A percentile compares a stretch with the other conserved stretches of the same genome.
Evolutionary conservation across 2,888 invertebrate species (phyloP).

Genomic region (Thysanoteuthis rhombus): DNA sequence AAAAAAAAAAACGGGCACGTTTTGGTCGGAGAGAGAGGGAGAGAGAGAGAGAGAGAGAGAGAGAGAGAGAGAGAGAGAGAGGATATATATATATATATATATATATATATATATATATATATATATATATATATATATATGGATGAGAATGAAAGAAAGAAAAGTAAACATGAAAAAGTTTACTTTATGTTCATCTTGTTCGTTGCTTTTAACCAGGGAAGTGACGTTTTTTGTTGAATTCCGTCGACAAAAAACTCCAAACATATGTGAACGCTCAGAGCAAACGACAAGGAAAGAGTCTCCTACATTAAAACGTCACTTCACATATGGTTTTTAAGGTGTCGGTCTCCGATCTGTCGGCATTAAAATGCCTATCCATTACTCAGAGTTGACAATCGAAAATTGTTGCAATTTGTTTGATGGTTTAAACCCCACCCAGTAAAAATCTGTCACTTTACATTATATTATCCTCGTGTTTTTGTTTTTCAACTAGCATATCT

Average conservation of each 20-base stretch:
- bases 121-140: background rate
- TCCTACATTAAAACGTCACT: slow-evolving; percentile 12
- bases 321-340: background rate
- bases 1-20: background rate
- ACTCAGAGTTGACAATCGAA: background rate
- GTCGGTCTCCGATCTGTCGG: slow-evolving; percentile 12
- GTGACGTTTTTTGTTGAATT: background rate
- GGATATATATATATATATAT: background rate
- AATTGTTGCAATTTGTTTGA: slow-evolving; percentile 12
- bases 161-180: background rate
- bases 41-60: background rate
- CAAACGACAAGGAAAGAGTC: slow-evolving; percentile 12
- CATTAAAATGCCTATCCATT: background rate
- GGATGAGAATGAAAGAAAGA: background rate
- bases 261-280: background rate
- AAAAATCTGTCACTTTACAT: background rate
- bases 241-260: background rate
- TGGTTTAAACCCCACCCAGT: background rate
- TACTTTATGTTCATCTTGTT: background rate
- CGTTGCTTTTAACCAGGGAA: background rate
- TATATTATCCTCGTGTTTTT: background rate
- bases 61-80: background rate
- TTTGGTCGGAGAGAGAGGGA: background rate
- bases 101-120: too few relatives aligned
- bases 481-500: background rate